phyloP scores from a whole-genome alignment of 2,113 vertebrate species.

The Chloropsis hardwickii region DNA sequence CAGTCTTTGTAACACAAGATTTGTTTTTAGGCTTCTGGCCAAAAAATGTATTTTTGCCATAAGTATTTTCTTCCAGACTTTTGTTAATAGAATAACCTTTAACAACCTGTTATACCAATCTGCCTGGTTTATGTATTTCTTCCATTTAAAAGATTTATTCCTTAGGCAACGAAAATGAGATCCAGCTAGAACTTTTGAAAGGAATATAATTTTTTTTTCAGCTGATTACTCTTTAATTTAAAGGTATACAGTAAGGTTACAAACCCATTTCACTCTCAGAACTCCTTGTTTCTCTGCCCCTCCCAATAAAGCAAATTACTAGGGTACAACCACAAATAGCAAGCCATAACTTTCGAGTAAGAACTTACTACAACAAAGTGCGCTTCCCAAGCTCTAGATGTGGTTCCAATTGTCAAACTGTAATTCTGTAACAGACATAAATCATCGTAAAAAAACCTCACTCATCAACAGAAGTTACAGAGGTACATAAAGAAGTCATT shows the following conservation, averaged over 20 bases:
- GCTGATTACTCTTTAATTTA: not conserved
- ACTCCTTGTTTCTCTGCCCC: not conserved
- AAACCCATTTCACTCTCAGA: not conserved
- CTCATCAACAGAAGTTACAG: not conserved
- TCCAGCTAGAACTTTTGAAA: not conserved
- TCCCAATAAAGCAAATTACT: not conserved
- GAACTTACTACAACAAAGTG: not conserved
- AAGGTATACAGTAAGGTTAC: not conserved
- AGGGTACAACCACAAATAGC: not conserved
- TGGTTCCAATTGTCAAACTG: constrained; percentile 12
- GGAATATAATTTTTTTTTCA: not conserved
- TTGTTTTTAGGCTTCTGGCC: not conserved
- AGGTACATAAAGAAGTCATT: not conserved
- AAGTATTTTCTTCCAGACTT: not conserved
- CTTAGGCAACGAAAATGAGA: not conserved
- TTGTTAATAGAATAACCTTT: not conserved
- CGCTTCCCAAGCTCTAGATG: not conserved
- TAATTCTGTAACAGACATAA: constrained; percentile 6
- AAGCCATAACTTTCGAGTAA: not conserved
- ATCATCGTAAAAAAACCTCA: not conserved
- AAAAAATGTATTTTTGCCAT: not conserved
- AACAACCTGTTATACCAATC: not conserved
- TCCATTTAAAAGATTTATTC: not conserved
- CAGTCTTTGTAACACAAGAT: not conserved
- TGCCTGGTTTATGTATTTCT: not conserved